These are phyloP conservation scores for Helogale parvula DNA, from an alignment of 2,113 vertebrate genomes.

Conservation along the genomic window DNA sequence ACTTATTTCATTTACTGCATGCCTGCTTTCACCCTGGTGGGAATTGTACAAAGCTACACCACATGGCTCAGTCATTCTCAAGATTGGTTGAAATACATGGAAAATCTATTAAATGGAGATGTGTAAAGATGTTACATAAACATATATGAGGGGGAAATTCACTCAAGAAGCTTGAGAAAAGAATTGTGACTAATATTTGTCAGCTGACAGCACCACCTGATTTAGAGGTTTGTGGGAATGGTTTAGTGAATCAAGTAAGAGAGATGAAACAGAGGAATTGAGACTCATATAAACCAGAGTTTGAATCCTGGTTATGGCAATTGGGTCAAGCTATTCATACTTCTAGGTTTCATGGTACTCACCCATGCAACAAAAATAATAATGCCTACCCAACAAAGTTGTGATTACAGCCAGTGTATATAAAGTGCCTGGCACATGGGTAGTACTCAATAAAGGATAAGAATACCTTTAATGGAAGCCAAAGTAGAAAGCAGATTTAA, in stretches of 20 bases:
- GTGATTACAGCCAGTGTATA: not conserved
- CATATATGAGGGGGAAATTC: not conserved
- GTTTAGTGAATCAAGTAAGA: not conserved
- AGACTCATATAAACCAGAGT: not conserved
- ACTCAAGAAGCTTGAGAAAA: not conserved
- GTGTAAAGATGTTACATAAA: not conserved
- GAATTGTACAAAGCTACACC: not conserved
- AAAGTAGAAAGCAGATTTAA: not conserved
- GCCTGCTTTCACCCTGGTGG: not conserved
- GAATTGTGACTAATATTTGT: not conserved
- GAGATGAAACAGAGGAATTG: not conserved
- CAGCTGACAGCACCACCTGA: not conserved
- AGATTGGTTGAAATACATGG: not conserved
- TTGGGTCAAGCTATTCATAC: not conserved
- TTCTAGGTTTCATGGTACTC: not conserved
- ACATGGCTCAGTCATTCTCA: not conserved
- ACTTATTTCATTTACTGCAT: not conserved
- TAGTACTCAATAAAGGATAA: not conserved
- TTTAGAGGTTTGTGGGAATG: not conserved
- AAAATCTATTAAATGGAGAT: not conserved
- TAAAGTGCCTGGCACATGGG: not conserved
- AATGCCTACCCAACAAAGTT: not conserved
- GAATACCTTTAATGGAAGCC: not conserved
- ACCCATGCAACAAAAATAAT: not conserved
- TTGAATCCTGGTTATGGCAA: not conserved